Evolutionary conservation across 2,888 invertebrate species (phyloP).

Genomic region (Ashinkailepas kermadecensis): DNA sequence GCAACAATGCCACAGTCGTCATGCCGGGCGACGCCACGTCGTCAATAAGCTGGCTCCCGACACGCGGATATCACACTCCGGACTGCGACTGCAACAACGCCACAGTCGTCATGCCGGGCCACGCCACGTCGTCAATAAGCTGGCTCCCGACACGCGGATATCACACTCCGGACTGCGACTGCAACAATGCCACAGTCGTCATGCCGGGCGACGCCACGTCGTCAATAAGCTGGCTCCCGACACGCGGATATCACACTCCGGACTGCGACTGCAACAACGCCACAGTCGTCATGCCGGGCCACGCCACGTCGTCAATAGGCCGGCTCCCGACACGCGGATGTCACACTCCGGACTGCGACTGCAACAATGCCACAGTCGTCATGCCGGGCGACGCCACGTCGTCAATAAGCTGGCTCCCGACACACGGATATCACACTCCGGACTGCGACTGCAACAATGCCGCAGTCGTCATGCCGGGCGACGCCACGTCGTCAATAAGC

Average conservation of each 20-base stretch:
- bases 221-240: neutral
- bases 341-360: neutral
- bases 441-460: neutral
- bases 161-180: neutral
- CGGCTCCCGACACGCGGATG: neutral
- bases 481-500: no score
- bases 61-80: neutral
- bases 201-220: no score
- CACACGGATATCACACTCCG: neutral
- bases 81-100: neutral
- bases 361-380: neutral
- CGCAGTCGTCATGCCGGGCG: neutral
- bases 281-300: neutral
- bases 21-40: no score
- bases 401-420: neutral
- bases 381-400: no score
- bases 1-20: neutral
- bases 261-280: neutral
- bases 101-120: neutral
- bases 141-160: neutral
- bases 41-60: neutral
- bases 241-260: neutral
- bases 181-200: neutral
- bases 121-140: no score
- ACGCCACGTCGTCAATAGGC: no score